These are phyloP conservation scores for Leptonema lineaticorne DNA, from an alignment of 1,140 invertebrate genomes.

Conservation along the genomic window DNA sequence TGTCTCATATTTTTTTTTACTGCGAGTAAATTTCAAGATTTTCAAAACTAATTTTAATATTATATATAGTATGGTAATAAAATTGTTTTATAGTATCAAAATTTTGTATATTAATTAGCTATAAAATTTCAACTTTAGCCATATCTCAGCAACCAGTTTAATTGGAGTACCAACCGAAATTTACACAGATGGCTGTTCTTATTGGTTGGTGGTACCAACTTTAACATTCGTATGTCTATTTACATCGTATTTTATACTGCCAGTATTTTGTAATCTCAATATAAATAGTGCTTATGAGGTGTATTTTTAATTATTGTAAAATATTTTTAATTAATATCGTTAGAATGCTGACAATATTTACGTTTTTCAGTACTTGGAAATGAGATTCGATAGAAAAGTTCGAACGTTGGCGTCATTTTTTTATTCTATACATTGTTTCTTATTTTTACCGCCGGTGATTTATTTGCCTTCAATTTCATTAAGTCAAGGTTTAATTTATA, in stretches of 20 bases:
- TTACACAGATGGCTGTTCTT: slow-evolving; percentile 66
- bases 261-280: slow-evolving; percentile 79
- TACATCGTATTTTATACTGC: slow-evolving; percentile 65
- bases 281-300: slow-evolving; percentile 85
- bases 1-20: too few species aligned
- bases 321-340: background rate
- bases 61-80: too few species aligned
- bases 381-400: slow-evolving; percentile 65
- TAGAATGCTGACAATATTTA: background rate
- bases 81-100: background rate
- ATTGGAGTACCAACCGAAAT: slow-evolving; percentile 82
- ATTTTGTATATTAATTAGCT: background rate
- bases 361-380: slow-evolving; percentile 69
- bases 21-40: too few species aligned
- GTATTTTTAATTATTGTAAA: slow-evolving; percentile 41
- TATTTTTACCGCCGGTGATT: slow-evolving; percentile 11
- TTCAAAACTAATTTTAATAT: background rate
- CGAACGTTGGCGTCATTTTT: slow-evolving; percentile 63
- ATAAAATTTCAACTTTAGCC: slow-evolving; percentile 53
- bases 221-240: slow-evolving; percentile 67
- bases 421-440: slow-evolving; percentile 6
- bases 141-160: slow-evolving; percentile 81
- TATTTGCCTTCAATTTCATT: slow-evolving; percentile 12
- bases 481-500: slow-evolving; percentile 6
- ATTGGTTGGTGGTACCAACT: slow-evolving; percentile 46